phyloP scores from a whole-genome alignment of 2,113 vertebrate species.

The Gulo gulo region DNA sequence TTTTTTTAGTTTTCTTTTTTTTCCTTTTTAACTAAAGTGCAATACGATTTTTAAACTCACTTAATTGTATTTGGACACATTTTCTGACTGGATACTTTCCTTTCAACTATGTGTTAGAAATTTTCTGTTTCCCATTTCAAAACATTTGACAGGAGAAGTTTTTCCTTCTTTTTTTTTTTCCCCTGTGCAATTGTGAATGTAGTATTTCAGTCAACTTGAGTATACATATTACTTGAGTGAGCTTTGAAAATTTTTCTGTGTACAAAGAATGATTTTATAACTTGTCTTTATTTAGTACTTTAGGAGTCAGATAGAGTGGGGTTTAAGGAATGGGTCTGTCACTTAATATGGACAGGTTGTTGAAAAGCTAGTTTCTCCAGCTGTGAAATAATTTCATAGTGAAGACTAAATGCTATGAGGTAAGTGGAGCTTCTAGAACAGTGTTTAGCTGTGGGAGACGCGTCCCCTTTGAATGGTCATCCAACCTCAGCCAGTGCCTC shows the following conservation, averaged over 20 bases:
- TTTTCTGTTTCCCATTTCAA: neutral
- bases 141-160: neutral
- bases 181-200: neutral
- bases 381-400: neutral
- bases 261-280: neutral
- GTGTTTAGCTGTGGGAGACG: neutral
- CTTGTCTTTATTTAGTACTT: neutral
- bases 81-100: neutral
- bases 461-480: neutral
- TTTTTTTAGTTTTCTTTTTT: neutral
- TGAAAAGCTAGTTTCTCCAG: neutral
- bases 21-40: neutral
- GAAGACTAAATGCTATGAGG: neutral
- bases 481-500: accelerated
- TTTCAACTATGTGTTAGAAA: neutral
- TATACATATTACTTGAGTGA: neutral
- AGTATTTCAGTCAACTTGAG: neutral
- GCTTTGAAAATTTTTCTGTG: neutral
- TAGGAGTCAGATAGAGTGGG: neutral
- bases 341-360: neutral
- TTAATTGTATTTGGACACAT: neutral
- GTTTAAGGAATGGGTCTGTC: neutral
- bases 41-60: neutral
- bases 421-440: neutral
- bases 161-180: neutral